These are phyloP conservation scores for Malaclemys terrapin DNA, from an alignment of 2,113 vertebrate genomes.

Conservation along the genomic window DNA sequence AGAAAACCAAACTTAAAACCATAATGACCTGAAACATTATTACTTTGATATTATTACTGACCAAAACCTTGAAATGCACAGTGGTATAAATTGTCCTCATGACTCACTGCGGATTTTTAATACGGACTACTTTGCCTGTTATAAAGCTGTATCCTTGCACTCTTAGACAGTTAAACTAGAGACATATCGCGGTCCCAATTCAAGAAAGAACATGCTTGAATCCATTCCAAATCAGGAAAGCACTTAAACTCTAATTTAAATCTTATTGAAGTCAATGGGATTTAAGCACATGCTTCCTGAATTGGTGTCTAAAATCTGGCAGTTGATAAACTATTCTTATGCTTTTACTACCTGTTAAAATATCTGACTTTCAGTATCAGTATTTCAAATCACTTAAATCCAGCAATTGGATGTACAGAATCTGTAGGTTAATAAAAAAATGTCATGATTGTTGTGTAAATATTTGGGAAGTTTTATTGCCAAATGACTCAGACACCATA, in stretches of 20 bases:
- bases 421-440: background rate
- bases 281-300: slow-evolving; percentile 31
- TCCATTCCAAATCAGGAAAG: background rate
- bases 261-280: slow-evolving; percentile 16
- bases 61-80: background rate
- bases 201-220: slow-evolving; percentile 23
- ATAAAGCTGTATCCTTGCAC: background rate
- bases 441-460: background rate
- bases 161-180: background rate
- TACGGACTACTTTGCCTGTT: background rate
- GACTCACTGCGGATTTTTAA: slow-evolving; percentile 24
- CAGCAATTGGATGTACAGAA: background rate
- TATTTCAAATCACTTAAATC: slow-evolving; percentile 2
- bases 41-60: slow-evolving; percentile 18
- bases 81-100: background rate
- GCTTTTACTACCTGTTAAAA: slow-evolving; percentile 44
- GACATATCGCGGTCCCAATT: background rate
- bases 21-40: background rate
- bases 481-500: background rate
- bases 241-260: slow-evolving; percentile 29
- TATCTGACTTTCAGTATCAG: slow-evolving; percentile 43
- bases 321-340: slow-evolving; percentile 35
- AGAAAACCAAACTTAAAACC: background rate
- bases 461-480: background rate
- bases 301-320: slow-evolving; percentile 39